phyloP scores from a whole-genome alignment of 2,888 invertebrate genomes.

The Onthophagus sagittarius region DNA sequence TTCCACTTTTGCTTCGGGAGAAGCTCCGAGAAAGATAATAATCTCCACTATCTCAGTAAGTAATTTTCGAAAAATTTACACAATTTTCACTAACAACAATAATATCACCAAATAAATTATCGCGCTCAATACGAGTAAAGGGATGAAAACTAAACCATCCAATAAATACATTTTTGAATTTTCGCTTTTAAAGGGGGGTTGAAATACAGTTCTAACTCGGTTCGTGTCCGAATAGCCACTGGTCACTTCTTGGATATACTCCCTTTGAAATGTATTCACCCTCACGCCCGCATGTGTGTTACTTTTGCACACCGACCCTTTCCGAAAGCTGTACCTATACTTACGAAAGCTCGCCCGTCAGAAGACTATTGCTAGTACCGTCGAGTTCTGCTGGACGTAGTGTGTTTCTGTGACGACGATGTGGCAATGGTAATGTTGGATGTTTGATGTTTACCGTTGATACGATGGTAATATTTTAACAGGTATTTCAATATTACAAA shows the following conservation, averaged over 20 bases:
- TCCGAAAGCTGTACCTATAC: neutral
- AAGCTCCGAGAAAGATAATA: neutral
- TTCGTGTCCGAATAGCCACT: slow-evolving; percentile 39
- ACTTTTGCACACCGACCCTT: slow-evolving; percentile 25
- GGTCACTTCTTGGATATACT: slow-evolving; percentile 45
- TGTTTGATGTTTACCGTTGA: slow-evolving; percentile 18
- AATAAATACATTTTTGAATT: slow-evolving; percentile 20
- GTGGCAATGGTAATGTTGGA: slow-evolving; percentile 19
- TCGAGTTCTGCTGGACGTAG: neutral
- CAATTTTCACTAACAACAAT: slow-evolving; percentile 34
- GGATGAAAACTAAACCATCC: slow-evolving; percentile 29
- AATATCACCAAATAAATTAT: slow-evolving; percentile 39
- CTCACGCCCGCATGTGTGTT: slow-evolving; percentile 40
- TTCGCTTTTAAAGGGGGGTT: neutral
- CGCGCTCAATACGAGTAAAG: slow-evolving; percentile 38
- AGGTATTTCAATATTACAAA: slow-evolving; percentile 27
- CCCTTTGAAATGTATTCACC: slow-evolving; percentile 46
- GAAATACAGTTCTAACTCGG: slow-evolving; percentile 1
- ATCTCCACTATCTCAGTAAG: slow-evolving; percentile 3
- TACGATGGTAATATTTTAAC: slow-evolving; percentile 23
- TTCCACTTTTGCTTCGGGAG: neutral
- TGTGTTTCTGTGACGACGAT: no score
- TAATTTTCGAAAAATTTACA: slow-evolving; percentile 26
- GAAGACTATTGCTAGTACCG: neutral
- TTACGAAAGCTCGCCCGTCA: neutral